phyloP scores from a whole-genome alignment of 2,888 invertebrate species.

The Megastigmus dorsalis region DNA sequence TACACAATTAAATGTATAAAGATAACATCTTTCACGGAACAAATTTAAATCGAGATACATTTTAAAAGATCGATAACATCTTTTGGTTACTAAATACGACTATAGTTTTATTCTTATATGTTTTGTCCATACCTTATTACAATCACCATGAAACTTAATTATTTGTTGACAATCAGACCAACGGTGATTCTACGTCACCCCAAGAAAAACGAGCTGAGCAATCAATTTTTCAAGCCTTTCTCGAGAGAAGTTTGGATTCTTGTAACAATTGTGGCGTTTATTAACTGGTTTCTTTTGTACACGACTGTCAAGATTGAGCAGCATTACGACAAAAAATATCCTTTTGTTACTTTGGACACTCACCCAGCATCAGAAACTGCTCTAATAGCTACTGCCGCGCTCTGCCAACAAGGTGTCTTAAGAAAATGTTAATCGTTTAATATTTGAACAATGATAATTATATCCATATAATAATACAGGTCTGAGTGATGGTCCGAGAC shows the following conservation, averaged over 20 bases:
- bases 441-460: background rate
- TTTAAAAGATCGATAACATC: too few relatives aligned
- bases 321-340: slow-evolving; percentile 25
- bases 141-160: too few relatives aligned
- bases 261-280: slow-evolving; percentile 70
- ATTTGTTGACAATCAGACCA: slow-evolving; percentile 70
- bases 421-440: background rate
- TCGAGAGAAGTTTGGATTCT: slow-evolving; percentile 77
- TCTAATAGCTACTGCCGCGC: slow-evolving; percentile 73
- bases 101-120: too few relatives aligned
- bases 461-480: slow-evolving; percentile 67
- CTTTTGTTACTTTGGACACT: slow-evolving; percentile 31
- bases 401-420: slow-evolving; percentile 74
- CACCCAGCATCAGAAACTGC: slow-evolving; percentile 62
- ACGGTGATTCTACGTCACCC: slow-evolving; percentile 83
- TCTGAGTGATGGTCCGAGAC: slow-evolving; percentile 70
- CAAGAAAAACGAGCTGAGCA: slow-evolving; percentile 78
- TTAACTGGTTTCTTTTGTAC: slow-evolving; percentile 61
- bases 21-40: background rate
- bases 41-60: background rate
- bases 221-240: slow-evolving; percentile 81
- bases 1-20: background rate
- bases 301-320: slow-evolving; percentile 59
- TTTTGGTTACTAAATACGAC: too few relatives aligned
- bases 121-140: too few relatives aligned